A percentile compares a stretch with the other conserved stretches of the same genome.
Conservation (phyloP, 1,140 invertebrate genomes). For the Ephestia elutella region DNA sequence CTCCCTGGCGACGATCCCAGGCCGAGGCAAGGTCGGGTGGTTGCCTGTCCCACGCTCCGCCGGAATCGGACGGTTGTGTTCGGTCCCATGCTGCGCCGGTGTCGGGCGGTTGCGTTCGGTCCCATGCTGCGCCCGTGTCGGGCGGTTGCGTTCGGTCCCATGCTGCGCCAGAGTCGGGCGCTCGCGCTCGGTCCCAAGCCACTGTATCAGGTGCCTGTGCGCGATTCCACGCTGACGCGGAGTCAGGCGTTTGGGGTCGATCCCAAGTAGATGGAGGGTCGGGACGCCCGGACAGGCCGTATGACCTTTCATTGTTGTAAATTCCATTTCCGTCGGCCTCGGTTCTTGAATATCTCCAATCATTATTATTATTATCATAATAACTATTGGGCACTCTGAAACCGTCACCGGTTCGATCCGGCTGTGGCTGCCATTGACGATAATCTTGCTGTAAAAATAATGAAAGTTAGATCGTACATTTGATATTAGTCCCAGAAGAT, state of each 20-base stretch:
- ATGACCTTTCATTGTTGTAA: neutral
- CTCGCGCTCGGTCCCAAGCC: no score
- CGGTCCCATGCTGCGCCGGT: conserved; percentile 6
- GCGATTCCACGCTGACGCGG: conserved; percentile 13
- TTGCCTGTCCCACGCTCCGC: conserved; percentile 1
- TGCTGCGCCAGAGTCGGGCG: conserved; percentile 6
- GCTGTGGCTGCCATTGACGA: neutral
- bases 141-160: conserved; percentile 6
- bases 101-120: conserved; percentile 6
- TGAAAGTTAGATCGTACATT: neutral
- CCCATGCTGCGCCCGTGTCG: conserved; percentile 4
- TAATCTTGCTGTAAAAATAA: neutral
- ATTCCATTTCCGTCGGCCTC: neutral
- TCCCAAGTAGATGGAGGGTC: conserved; percentile 16
- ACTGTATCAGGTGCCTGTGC: no score
- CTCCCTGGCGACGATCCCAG: conserved; percentile 13
- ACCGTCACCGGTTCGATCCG: neutral
- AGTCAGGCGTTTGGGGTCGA: conserved; percentile 10
- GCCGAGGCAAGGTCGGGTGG: conserved; percentile 18
- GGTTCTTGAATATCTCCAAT: neutral
- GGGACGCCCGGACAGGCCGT: conserved; percentile 2
- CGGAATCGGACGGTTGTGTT: conserved; percentile 13
- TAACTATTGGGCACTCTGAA: neutral
- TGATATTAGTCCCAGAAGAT: neutral
- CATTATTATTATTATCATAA: neutral